Evolutionary conservation across 2,888 invertebrate species (phyloP), one percentile per base, ranked within the genome.

Genomic region (Tolmerus cingulatus): DNA sequence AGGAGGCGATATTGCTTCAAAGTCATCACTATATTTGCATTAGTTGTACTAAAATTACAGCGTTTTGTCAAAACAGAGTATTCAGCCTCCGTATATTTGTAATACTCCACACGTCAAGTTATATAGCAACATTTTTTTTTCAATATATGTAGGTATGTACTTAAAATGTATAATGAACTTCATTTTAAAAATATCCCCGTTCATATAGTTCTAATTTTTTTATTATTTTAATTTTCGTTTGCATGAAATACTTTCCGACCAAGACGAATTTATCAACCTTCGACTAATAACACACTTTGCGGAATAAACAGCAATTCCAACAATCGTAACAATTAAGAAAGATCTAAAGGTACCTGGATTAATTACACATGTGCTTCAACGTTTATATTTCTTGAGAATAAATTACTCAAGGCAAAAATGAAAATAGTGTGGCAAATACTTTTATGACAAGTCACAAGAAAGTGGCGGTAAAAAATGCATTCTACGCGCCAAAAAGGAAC

Each of bases 401-500:
- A 46, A 79, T 43, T 23, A 0, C 12, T 66, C 1, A 34, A 9
- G 9, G 23, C 9, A 34, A 14, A 51, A 37, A 51, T 51, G 51
- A 76, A 30, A 14, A 51, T 34, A 74, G 8, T 85, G 74, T 40
- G 82, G 77, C 43, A 81, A 81, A 55, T 55, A 27, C 27, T 30
- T 55, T n/a, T 27, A 81, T 81, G 81, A 78, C 78, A 78, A 78
- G 37, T 40, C 23, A 43, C 46, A 37, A 23, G 86, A 88, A 87
- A 74, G 40, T 88, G 77, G 55, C 77, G 34, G 23, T 74, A 74
- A 88, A 88, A 87, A 88, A 27, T 87, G 86, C 84, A 84, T 74
- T 88, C 84, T 87, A 87, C 88, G 87, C 88, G 88, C 88, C 88
- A 88, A 88, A 87, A 88, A 86, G 88, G 84, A 86, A 87, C 88